Conservation (phyloP, 2,113 vertebrate genomes). For the Chlamydotis undulata region DNA sequence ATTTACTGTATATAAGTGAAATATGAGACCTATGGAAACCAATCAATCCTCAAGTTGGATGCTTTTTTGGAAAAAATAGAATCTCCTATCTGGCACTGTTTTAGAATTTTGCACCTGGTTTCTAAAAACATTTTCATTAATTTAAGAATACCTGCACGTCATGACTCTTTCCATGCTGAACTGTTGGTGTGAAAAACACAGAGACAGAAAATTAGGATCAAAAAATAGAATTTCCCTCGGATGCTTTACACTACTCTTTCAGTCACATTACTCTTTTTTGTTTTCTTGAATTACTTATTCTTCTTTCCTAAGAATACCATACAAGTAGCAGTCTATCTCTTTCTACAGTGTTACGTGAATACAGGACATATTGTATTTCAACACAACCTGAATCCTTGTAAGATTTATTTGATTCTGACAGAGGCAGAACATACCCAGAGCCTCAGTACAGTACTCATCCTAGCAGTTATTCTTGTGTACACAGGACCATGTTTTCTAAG, state of each 20-base stretch:
- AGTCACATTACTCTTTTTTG: background rate
- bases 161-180: background rate
- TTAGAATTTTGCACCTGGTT: background rate
- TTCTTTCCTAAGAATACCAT: background rate
- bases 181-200: background rate
- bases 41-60: background rate
- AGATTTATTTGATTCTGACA: background rate
- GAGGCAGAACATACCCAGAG: background rate
- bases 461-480: background rate
- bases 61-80: background rate
- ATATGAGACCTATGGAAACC: background rate
- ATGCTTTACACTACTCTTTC: background rate
- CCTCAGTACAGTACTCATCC: background rate
- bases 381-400: background rate
- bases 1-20: background rate
- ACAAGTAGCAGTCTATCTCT: background rate
- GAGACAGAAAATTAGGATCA: background rate
- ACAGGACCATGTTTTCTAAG: background rate
- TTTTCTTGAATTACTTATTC: background rate
- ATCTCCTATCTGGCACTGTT: background rate
- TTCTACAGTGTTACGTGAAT: background rate
- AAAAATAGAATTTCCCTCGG: background rate
- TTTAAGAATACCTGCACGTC: background rate
- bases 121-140: background rate
- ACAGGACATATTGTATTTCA: background rate